Evolutionary conservation across 2,113 vertebrate genomes (phyloP).

Genomic region (Pelusios castaneus): DNA sequence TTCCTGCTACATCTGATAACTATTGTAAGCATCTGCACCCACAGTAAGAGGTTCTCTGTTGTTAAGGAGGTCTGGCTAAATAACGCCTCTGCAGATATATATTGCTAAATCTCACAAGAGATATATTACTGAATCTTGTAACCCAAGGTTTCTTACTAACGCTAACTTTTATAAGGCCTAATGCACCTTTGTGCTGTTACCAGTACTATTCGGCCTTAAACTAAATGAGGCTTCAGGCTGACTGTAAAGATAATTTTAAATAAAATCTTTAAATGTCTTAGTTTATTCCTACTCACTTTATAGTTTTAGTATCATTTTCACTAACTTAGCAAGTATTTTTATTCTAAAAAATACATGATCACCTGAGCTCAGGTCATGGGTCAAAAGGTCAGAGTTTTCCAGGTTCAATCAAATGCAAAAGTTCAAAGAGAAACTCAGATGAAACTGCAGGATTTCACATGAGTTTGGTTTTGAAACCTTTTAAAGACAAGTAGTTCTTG

Average conservation of each 20-base stretch:
- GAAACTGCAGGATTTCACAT: neutral
- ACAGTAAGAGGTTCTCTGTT: neutral
- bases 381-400: neutral
- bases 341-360: neutral
- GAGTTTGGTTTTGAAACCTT: neutral
- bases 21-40: neutral
- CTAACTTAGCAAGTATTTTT: neutral
- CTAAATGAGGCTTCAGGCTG: neutral
- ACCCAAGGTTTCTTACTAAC: neutral
- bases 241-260: neutral
- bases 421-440: neutral
- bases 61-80: neutral
- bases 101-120: too few relatives aligned
- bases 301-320: neutral
- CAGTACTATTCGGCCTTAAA: neutral
- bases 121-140: neutral
- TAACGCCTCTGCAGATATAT: neutral
- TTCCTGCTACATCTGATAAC: neutral
- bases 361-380: neutral
- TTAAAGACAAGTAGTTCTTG: rapidly evolving
- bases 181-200: neutral
- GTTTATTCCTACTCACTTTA: neutral
- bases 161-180: neutral
- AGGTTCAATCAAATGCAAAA: neutral
- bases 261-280: neutral